phyloP scores from a whole-genome alignment of 2,797 vertebrate genomes.

The Squalus acanthias region DNA sequence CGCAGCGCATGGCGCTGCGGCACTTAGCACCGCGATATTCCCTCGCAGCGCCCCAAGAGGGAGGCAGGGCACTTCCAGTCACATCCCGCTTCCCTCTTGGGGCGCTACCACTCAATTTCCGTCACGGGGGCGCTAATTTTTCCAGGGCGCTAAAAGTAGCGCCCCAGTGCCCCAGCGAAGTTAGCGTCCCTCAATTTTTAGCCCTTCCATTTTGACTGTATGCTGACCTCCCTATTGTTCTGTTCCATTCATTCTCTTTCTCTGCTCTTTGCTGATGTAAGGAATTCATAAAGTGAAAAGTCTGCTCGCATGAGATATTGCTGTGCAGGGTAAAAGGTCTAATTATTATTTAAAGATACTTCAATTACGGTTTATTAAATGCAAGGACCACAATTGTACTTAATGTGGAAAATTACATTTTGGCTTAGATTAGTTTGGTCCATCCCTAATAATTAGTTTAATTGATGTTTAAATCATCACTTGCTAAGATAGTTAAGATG shows the following conservation, averaged over 20 bases:
- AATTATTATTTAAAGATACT: constrained; percentile 13
- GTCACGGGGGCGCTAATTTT: no score
- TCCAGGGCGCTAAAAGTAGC: no score
- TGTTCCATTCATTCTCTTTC: background rate
- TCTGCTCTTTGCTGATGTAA: background rate
- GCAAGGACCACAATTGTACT: background rate
- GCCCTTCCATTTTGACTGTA: background rate
- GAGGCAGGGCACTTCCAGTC: no score
- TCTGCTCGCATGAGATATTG: background rate
- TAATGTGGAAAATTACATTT: constrained; percentile 5
- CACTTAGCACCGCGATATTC: no score
- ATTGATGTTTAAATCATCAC: background rate
- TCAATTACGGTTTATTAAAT: constrained; percentile 15
- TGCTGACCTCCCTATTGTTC: background rate
- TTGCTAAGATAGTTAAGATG: background rate
- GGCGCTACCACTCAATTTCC: no score
- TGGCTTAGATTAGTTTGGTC: background rate
- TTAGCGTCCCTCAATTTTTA: no score
- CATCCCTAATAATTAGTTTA: constrained; percentile 4
- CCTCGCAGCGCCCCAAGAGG: no score
- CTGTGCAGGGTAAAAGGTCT: background rate
- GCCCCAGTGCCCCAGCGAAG: no score
- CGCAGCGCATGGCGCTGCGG: no score
- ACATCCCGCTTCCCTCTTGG: no score
- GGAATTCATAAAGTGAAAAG: background rate